Base-by-base conservation (phyloP, 2,113 vertebrate genomes). In the Pandion haliaetus region DNA sequence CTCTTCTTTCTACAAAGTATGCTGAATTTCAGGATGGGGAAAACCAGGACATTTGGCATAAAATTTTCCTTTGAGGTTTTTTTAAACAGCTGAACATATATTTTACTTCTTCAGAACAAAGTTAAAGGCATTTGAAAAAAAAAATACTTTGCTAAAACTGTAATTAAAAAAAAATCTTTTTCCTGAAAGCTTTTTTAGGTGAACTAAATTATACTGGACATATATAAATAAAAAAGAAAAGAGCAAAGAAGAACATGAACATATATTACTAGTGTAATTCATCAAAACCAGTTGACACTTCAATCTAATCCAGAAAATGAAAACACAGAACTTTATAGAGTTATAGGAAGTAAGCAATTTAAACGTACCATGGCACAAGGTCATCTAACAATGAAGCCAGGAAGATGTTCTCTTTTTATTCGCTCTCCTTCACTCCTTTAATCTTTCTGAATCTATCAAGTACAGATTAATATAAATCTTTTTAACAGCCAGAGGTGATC, bases 341-440 rank as follows among this genome's bases (percentile, higher is more conserved):
- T 98, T 98, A 98, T 98, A 98, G 98, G 98, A 98, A 98, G 98
- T 98, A 98, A 98, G 98, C 98, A 98, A 98, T 98, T 98, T 98
- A 98, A 98, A 97, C 86, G 58, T 94, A 97, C 95, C 94, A 95
- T 97, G 97, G 95, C 97, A 97, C 98, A 98, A 98, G 98, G 98
- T 98, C 98, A 98, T 97, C 96, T 96, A 97, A 98, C 97, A 97
- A 95, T 96, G 98, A 97, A 88, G 94, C 78, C 16, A 38, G 95
- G 97, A 98, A 98, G 98, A 98, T 97, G 91, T 95, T 96, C 97
- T 91, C 78, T 95, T 95, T 97, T 96, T 93, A 97, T 98, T 95
- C n/a, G 1, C 67, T 88, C 61, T 90, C 93, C 94, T 95, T 97
- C 87, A 90, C 71, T 93, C 67, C 65, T 97, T 97, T 95, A 94